phyloP scores from a whole-genome alignment of 2,113 vertebrate species.

The Corapipo altera region DNA sequence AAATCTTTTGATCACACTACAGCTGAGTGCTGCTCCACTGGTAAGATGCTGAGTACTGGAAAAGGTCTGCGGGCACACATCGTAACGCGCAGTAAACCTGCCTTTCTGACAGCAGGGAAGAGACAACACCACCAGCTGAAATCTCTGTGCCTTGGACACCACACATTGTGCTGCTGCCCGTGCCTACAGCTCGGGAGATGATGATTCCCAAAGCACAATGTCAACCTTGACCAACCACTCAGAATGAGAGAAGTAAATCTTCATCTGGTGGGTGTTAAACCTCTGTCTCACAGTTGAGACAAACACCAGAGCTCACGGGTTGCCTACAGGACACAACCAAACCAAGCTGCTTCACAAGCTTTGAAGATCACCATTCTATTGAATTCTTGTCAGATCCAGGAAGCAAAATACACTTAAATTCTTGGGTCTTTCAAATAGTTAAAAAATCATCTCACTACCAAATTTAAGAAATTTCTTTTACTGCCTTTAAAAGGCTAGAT shows the following conservation, averaged over 20 bases:
- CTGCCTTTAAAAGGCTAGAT: not conserved
- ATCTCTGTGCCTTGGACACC: not conserved
- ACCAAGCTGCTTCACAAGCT: not conserved
- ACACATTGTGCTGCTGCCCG: accelerated
- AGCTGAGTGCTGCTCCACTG: not conserved
- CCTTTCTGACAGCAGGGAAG: not conserved
- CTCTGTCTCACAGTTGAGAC: not conserved
- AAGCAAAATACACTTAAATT: not conserved
- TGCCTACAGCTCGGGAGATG: not conserved
- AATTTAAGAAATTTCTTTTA: not conserved
- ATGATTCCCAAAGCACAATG: not conserved
- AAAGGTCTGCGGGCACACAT: not conserved
- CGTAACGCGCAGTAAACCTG: not conserved
- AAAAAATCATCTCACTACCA: not conserved
- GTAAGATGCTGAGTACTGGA: not conserved
- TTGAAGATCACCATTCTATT: not conserved
- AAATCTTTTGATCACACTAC: not conserved
- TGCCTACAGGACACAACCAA: not conserved
- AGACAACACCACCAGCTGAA: not conserved
- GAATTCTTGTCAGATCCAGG: not conserved
- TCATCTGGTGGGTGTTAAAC: not conserved
- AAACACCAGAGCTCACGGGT: not conserved
- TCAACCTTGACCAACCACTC: not conserved
- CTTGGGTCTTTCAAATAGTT: not conserved
- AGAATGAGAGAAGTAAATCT: not conserved